Percentiles rank a stretch among this genome's conserved stretches.
Conservation (phyloP, 2,797 vertebrate genomes). For the Sarcophilus harrisii region DNA sequence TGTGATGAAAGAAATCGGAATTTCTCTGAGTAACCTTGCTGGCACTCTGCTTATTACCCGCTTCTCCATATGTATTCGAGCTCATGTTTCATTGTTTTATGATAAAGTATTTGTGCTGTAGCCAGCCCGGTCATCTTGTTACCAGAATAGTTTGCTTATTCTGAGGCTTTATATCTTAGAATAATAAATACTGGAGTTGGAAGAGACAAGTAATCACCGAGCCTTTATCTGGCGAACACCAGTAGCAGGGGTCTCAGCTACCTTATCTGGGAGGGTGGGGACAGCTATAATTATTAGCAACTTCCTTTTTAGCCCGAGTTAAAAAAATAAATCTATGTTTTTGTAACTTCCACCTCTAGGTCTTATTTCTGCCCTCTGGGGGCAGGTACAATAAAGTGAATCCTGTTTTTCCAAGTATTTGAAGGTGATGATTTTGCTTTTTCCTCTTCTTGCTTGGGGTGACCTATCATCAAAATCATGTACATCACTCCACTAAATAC, state of each 20-base stretch:
- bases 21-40: background rate
- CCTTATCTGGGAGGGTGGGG: background rate
- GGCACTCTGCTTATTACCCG: background rate
- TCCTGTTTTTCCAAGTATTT: background rate
- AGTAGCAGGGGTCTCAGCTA: background rate
- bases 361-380: background rate
- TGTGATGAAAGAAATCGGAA: conserved; percentile 55
- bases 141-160: background rate
- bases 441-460: conserved; percentile 20
- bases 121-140: background rate
- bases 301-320: background rate
- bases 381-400: background rate
- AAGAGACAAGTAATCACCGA: background rate
- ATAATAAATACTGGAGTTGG: background rate
- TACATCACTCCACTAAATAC: background rate
- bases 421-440: background rate
- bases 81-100: background rate
- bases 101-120: background rate
- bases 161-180: background rate
- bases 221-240: background rate
- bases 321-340: background rate
- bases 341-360: background rate
- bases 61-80: background rate
- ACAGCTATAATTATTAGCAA: background rate
- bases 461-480: background rate